These are phyloP conservation scores for Pangasius mekongensis DNA, from an alignment of 2,797 vertebrate genomes.

Conservation along the genomic window DNA sequence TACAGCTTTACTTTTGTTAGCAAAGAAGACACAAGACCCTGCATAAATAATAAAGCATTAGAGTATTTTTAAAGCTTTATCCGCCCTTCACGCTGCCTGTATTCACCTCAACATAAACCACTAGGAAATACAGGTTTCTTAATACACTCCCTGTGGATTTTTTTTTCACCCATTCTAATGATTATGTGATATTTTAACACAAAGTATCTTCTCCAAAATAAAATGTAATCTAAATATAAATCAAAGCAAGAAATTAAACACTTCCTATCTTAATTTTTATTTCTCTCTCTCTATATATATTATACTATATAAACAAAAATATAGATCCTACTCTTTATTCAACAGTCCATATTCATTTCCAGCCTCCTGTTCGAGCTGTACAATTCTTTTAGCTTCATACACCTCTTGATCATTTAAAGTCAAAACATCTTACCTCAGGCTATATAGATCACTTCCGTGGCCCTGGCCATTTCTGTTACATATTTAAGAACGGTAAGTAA, in stretches of 20 bases:
- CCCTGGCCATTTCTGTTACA: not conserved
- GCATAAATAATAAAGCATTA: conserved; percentile 18
- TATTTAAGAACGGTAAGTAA: not conserved
- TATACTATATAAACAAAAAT: not conserved
- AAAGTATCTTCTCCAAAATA: not conserved
- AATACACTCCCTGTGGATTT: not conserved
- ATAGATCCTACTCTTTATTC: not conserved
- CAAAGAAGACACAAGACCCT: not conserved
- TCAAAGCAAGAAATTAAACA: not conserved
- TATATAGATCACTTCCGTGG: not conserved
- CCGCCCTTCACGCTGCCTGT: too few relatives aligned
- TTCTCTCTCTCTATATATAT: not conserved
- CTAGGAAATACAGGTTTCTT: too few relatives aligned
- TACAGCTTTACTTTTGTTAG: conserved; percentile 16
- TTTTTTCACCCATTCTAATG: not conserved
- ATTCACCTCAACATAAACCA: not conserved
- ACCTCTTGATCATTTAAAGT: not conserved
- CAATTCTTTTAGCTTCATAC: not conserved
- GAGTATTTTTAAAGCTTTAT: conserved; percentile 30
- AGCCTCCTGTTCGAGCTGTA: too few relatives aligned
- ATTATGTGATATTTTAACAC: not conserved
- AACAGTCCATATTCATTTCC: not conserved
- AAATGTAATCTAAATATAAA: not conserved
- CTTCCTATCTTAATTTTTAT: too few relatives aligned
- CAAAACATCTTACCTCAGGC: not conserved